Percentiles rank a stretch among this genome's conserved stretches.
These are phyloP conservation scores for Molorchus minor DNA, from an alignment of 2,888 invertebrate species.

Conservation along the genomic window DNA sequence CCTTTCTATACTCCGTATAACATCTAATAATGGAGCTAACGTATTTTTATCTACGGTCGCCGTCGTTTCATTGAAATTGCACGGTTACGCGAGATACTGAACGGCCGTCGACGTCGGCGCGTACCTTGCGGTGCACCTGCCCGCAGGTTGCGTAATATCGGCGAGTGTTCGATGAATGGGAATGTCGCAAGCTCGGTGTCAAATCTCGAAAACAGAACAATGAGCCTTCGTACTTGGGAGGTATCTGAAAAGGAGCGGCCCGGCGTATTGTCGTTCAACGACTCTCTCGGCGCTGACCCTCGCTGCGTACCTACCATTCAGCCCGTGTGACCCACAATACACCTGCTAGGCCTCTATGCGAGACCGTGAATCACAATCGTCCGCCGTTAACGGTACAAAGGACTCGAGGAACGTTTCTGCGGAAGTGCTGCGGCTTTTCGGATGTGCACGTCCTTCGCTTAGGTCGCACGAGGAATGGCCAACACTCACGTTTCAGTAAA, in stretches of 20 bases:
- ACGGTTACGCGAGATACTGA: too few species aligned
- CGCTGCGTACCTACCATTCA: slow-evolving; percentile 3
- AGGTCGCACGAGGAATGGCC: too few species aligned
- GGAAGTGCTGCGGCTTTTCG: slow-evolving; percentile 1
- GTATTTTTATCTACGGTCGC: too few species aligned
- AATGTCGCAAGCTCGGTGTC: slow-evolving; percentile 14
- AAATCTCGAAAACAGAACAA: slow-evolving; percentile 12
- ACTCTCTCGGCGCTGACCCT: slow-evolving; percentile 9
- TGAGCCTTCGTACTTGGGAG: slow-evolving; percentile 20
- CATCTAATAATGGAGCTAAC: too few species aligned
- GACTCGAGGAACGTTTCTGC: slow-evolving; percentile 10
- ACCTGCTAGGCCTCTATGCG: slow-evolving; percentile 20
- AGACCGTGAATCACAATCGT: slow-evolving; percentile 24
- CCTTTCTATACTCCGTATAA: too few species aligned
- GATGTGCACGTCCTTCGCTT: too few species aligned
- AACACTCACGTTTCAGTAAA: too few species aligned
- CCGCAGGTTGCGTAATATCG: slow-evolving; percentile 1
- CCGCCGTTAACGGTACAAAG: slow-evolving; percentile 24
- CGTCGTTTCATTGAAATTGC: too few species aligned
- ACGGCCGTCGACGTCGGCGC: too few species aligned
- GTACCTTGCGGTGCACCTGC: slow-evolving; percentile 14
- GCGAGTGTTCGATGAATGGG: slow-evolving; percentile 14
- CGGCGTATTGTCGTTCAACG: slow-evolving; percentile 30
- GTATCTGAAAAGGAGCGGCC: slow-evolving; percentile 32
- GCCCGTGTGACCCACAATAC: slow-evolving; percentile 26